These are phyloP conservation scores for Ochotona curzoniae DNA, from an alignment of 2,113 vertebrate genomes.

Conservation along the genomic window DNA sequence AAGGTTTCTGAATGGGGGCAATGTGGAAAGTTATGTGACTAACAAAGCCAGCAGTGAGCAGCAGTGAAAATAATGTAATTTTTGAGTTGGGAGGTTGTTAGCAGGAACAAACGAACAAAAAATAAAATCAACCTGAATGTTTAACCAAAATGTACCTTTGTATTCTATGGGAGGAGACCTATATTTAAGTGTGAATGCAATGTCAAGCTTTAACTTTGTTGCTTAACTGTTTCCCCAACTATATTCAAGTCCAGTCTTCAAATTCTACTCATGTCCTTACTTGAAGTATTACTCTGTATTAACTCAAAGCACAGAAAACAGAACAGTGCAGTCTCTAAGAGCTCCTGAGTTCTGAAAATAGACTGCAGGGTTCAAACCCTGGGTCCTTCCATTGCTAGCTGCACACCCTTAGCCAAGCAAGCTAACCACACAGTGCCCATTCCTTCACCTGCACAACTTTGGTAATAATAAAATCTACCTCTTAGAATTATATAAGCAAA, in stretches of 20 bases:
- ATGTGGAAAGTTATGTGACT: constrained; percentile 23
- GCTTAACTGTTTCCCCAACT: constrained; percentile 37
- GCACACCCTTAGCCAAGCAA: constrained; percentile 8
- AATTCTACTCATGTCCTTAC: constrained; percentile 22
- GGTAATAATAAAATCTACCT: constrained; percentile 32
- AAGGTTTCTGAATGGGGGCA: constrained; percentile 52
- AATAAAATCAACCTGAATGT: neutral
- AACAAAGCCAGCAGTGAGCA: constrained; percentile 33
- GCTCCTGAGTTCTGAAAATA: constrained; percentile 47
- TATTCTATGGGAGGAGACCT: neutral
- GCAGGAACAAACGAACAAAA: constrained; percentile 15
- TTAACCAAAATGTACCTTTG: constrained; percentile 11
- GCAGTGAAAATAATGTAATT: constrained; percentile 1
- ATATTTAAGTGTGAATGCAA: neutral
- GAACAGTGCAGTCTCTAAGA: constrained; percentile 51
- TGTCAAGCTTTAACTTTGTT: constrained; percentile 40
- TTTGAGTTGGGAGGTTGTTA: constrained; percentile 21
- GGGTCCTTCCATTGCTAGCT: constrained; percentile 41
- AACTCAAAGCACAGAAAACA: constrained; percentile 56
- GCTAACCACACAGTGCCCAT: constrained; percentile 38
- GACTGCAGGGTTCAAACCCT: constrained; percentile 45
- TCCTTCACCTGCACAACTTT: constrained; percentile 42
- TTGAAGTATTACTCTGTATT: constrained; percentile 57
- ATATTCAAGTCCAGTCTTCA: constrained; percentile 56
- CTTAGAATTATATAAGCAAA: constrained; percentile 22